Evolutionary conservation across 2,797 vertebrate species (phyloP), one percentile per base, ranked within the genome.

Genomic region (Liparis tanakae): DNA sequence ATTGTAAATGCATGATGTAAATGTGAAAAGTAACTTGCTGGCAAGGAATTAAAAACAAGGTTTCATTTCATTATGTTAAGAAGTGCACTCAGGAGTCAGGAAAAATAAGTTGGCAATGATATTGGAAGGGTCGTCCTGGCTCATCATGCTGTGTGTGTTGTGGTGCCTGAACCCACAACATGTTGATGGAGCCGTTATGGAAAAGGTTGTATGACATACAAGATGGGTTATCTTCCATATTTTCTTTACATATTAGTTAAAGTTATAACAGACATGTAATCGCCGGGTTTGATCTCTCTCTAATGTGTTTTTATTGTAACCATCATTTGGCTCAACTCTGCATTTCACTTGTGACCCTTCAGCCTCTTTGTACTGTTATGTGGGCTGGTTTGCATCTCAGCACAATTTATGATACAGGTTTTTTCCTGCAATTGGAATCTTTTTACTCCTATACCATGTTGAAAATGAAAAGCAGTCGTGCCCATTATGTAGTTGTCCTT

Each of bases 1-100:
- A 82, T 87, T 89, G 80, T 92, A 85, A 82, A 88, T 85, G 74
- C 59, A 66, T 76, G 55, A 88, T 83, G 81, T 78, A 78, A 87
- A 88, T 85, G 74, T 10, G 76, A 80, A 87, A 84, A 83, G 82
- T 74, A 81, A 84, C 67, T 85, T 68, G 56, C 80, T 88, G 82
- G 85, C 82, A 84, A 67, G 51, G 50, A 66, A 76, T 80, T 77
- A 54, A 85, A 85, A 84, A 84, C 50, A 22, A 61, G 14, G 33
- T 56, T 67, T 85, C 33, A 85, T 85, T 87, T 82, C 43, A 87
- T 88, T 85, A 87, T 69, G 62, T 80, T 69, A 78, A 84, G 54
- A 83, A 70, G 22, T 44, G 66, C 67, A 78, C 69, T 78, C 36
- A 72, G 39, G 61, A 76, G 71, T 83, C 5, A 68, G 70, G 50